Evolutionary conservation across 2,888 invertebrate genomes (phyloP).

Genomic region (Ophion obscuratus): DNA sequence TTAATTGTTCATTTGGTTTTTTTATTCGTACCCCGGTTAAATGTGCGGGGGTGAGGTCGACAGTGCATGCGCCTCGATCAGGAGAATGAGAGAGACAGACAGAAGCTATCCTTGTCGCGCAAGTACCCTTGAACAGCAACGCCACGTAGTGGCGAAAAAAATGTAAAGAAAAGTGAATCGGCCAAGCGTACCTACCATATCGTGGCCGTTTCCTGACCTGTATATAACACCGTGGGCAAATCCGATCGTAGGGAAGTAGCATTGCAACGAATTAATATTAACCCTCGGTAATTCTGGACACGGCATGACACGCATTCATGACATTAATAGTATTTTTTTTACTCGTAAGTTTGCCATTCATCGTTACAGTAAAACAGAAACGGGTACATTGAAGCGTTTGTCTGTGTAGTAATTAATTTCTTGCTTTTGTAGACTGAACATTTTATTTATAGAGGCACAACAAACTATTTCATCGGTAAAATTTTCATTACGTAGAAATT

Average conservation of each 20-base stretch:
- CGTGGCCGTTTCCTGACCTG: too few species aligned
- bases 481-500: neutral
- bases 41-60: too few species aligned
- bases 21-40: too few species aligned
- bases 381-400: neutral
- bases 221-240: constrained; percentile 14
- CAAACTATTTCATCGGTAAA: neutral
- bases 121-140: too few species aligned
- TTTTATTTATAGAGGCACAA: neutral
- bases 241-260: constrained; percentile 34
- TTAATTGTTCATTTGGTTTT: too few species aligned
- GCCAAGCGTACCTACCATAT: too few species aligned
- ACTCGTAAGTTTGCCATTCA: constrained; percentile 5
- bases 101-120: too few species aligned
- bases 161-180: too few species aligned
- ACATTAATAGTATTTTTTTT: constrained; percentile 16
- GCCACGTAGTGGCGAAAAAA: too few species aligned
- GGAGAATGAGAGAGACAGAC: too few species aligned
- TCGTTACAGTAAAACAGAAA: neutral
- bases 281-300: constrained; percentile 24
- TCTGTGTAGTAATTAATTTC: neutral
- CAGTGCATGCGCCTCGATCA: too few species aligned
- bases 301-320: constrained; percentile 36
- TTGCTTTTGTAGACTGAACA: neutral
- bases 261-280: constrained; percentile 33